Conservation (phyloP, 2,113 vertebrate species). For the Cavia porcellus region DNA sequence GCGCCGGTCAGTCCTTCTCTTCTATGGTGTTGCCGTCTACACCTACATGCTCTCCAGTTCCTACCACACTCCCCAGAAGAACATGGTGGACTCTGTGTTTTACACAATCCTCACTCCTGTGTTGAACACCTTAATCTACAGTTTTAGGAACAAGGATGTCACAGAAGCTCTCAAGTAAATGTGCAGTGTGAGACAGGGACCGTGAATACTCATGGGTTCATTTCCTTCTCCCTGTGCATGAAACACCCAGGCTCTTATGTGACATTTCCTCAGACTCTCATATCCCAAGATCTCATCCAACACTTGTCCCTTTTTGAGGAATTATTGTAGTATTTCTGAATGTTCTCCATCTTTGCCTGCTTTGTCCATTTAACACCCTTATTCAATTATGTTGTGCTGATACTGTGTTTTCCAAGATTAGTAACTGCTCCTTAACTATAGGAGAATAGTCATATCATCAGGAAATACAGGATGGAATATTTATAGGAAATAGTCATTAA, state of each 20-base stretch:
- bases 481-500: neutral
- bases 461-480: neutral
- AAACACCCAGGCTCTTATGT: no score
- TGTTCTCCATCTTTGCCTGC: neutral
- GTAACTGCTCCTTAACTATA: neutral
- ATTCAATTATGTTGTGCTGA: neutral
- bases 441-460: neutral
- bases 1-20: neutral
- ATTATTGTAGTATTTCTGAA: neutral
- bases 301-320: neutral
- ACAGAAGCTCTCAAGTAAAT: slow-evolving; percentile 48
- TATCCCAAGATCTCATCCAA: no score
- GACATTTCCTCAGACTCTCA: neutral
- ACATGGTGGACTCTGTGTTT: slow-evolving; percentile 41
- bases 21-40: slow-evolving; percentile 63
- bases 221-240: no score
- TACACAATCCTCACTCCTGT: slow-evolving; percentile 60
- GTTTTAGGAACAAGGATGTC: slow-evolving; percentile 71
- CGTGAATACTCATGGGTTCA: neutral
- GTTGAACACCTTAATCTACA: slow-evolving; percentile 72
- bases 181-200: neutral
- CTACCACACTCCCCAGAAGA: slow-evolving; percentile 49
- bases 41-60: slow-evolving; percentile 23
- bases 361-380: neutral
- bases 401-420: neutral